phyloP scores from a whole-genome alignment of 2,888 invertebrate genomes.

The Philaethria dido region DNA sequence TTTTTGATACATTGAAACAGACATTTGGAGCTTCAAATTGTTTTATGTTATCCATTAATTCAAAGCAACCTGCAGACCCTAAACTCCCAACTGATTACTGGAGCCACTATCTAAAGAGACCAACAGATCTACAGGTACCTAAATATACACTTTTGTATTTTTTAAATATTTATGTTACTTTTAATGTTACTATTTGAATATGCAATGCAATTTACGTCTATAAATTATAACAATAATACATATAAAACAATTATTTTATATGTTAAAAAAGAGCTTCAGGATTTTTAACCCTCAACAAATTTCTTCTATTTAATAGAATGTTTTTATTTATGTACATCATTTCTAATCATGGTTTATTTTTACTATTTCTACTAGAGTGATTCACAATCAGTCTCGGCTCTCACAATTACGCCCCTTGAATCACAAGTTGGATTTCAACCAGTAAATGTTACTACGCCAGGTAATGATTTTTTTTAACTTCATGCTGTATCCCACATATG shows the following conservation, averaged over 20 bases:
- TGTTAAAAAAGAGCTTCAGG: too few species aligned
- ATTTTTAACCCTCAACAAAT: background rate
- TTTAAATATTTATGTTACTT: background rate
- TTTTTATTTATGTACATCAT: background rate
- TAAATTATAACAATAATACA: too few species aligned
- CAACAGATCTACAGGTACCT: conserved; percentile 79
- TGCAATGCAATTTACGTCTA: too few species aligned
- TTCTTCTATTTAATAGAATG: background rate
- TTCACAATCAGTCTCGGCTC: conserved; percentile 30
- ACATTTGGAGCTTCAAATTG: conserved; percentile 94
- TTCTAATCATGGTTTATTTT: conserved; percentile 20
- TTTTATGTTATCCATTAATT: conserved; percentile 95
- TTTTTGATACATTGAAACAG: conserved; percentile 93
- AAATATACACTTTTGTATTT: conserved; percentile 22
- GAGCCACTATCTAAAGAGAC: conserved; percentile 89
- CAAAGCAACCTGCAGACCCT: conserved; percentile 84
- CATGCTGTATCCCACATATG: too few species aligned
- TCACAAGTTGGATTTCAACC: conserved; percentile 54
- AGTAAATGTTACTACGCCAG: conserved; percentile 49
- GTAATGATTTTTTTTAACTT: too few species aligned
- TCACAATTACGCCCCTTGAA: conserved; percentile 60
- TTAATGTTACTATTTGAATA: too few species aligned
- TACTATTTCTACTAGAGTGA: conserved; percentile 30
- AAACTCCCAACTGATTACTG: conserved; percentile 90
- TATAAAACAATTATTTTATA: too few species aligned